Conservation (phyloP, 2,797 vertebrate species). For the Eupleurogrammus muticus region DNA sequence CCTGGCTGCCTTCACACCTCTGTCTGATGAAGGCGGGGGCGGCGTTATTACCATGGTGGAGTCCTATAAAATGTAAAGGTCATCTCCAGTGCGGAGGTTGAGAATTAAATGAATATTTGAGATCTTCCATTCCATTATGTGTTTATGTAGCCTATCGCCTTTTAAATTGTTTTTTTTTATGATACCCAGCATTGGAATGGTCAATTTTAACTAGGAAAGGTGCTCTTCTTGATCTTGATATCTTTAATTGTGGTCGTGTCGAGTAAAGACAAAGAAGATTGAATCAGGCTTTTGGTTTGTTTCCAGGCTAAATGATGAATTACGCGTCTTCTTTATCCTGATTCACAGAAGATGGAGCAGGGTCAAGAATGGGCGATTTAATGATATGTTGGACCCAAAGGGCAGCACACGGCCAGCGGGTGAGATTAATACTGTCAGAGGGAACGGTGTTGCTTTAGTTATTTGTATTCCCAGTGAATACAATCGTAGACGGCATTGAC, state of each 20-base stretch:
- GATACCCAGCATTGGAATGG: conserved; percentile 11
- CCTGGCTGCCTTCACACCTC: conserved; percentile 2
- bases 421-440: conserved; percentile 49
- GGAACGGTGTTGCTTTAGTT: conserved; percentile 39
- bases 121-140: conserved; percentile 3
- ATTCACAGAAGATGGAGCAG: conserved; percentile 21
- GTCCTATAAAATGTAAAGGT: conserved; percentile 41
- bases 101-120: conserved; percentile 29
- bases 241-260: background rate
- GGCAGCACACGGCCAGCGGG: conserved; percentile 27
- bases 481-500: conserved; percentile 20
- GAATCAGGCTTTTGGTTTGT: conserved; percentile 15
- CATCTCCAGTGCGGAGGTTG: conserved; percentile 4
- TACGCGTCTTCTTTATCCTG: conserved; percentile 13
- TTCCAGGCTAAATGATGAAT: conserved; percentile 39
- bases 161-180: background rate
- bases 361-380: conserved; percentile 31
- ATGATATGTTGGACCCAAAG: conserved; percentile 37
- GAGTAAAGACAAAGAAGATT: conserved; percentile 10
- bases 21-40: conserved; percentile 19
- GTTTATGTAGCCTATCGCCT: conserved; percentile 3
- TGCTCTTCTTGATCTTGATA: conserved; percentile 5
- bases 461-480: conserved; percentile 45
- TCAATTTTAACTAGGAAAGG: background rate
- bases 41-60: background rate